Evolutionary conservation across 2,888 invertebrate genomes (phyloP).

Genomic region (Conchocele bisecta): DNA sequence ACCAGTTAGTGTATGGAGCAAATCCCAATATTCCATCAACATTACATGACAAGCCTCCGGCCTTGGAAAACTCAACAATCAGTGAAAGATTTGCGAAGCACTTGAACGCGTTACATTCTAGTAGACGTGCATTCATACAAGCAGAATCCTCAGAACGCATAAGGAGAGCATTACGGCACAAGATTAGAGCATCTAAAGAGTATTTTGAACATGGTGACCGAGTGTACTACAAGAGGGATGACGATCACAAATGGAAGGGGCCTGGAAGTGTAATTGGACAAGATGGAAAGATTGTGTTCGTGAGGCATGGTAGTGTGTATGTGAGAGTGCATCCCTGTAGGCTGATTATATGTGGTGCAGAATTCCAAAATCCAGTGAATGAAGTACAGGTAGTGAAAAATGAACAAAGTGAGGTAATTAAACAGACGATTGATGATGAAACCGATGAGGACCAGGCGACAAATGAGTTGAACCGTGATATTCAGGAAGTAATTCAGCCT

Average conservation of each 20-base stretch:
- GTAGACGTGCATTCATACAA: conserved; percentile 32
- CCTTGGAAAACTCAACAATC: conserved; percentile 29
- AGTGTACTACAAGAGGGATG: conserved; percentile 53
- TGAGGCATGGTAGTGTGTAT: conserved; percentile 50
- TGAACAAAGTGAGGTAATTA: background rate
- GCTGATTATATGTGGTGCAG: conserved; percentile 24
- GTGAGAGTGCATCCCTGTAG: conserved; percentile 49
- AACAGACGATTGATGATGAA: background rate
- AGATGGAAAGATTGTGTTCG: conserved; percentile 57
- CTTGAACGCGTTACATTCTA: conserved; percentile 42
- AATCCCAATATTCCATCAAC: conserved; percentile 44
- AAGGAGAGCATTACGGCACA: conserved; percentile 34
- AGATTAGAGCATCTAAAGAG: conserved; percentile 31
- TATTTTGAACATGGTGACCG: conserved; percentile 40
- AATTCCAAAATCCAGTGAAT: conserved; percentile 10
- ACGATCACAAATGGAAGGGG: conserved; percentile 52
- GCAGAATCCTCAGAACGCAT: conserved; percentile 50
- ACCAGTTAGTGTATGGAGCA: conserved; percentile 43
- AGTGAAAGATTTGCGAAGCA: conserved; percentile 40
- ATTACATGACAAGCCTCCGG: conserved; percentile 26
- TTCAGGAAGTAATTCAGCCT: background rate
- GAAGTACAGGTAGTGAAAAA: background rate
- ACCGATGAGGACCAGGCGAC: background rate
- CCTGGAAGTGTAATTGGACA: conserved; percentile 54
- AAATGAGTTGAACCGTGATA: background rate